Evolutionary conservation across 2,888 invertebrate species (phyloP), one percentile per base, ranked within the genome.

Genomic region (Hoplodrina blanda): DNA sequence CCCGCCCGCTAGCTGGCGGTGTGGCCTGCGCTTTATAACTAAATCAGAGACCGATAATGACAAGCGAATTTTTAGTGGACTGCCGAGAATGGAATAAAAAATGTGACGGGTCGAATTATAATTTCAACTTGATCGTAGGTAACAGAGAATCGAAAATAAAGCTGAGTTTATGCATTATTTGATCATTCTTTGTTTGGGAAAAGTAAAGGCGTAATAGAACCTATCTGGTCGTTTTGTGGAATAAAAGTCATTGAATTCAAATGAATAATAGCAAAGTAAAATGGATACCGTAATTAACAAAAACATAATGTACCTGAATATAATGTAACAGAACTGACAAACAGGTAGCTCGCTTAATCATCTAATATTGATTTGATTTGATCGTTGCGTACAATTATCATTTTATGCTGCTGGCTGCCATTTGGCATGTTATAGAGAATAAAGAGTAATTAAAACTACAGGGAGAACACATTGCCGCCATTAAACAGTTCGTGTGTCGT

Each of bases 381-480:
- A 52, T 37, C 15, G n/a, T 62, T 33, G 33, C n/a, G 37, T 46
- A 59, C 53, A 57, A 52, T 55, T 62, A 56, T 20, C 46, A 2
- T 33, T 71, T 62, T 59, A 55, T 25, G 59, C 52, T 57, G 20
- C 41, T 15, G 41, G 4, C 30, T 20, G 50, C 30, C 41, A 73
- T 77, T 72, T 53, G 44, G 57, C 13, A 30, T 49, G 30, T 37
- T 53, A 64, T 62, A 69, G 30, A 30, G 41, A 65, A 65, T 76
- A 73, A 76, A 67, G 25, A 37, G 64, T 62, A 19, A 68, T 71
- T 73, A 62, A 66, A 77, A 71, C 53, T 71, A 67, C 37, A 65
- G 13, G 37, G 46, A 13, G 37, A 59, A 61, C 37, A 69, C 50
- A 73, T 63, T 72, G 56, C 60, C 13, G 20, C 60, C 19, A 69